Base-by-base conservation (phyloP, 2,888 invertebrate genomes). In the Tolmerus cingulatus region DNA sequence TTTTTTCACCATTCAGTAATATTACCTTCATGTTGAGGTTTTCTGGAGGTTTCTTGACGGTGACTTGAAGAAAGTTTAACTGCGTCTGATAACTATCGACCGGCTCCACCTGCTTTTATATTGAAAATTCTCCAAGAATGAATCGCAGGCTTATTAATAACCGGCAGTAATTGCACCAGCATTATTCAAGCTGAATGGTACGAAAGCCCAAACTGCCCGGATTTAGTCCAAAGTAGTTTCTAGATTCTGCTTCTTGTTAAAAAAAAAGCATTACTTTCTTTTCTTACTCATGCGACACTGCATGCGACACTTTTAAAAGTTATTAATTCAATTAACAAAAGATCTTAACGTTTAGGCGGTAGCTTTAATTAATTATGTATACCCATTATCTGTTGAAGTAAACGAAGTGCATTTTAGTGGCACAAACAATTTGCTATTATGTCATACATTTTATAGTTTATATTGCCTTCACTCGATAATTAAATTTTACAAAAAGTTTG, bases 1-100 rank as follows among this genome's bases (percentile, higher is more conserved):
- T 16, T 30, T 16, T 46, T 12, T 46, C 43, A 27, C 23, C 43
- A 23, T 12, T 78, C 27, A 37, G 23, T 7, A n/a, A 66, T 66
- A 23, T 84, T 66, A 84, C 82, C 82, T 84, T 84, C 82, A 84
- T 84, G 82, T 84, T 84, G 82, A 66, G 34, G 57, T 27, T 82
- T 82, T 66, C 57, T 40, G 37, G 40, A 66, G 66, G 46, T 79
- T 79, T 51, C 5, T 51, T 40, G 55, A 30, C 27, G n/a, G 19
- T 34, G 12, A 66, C 66, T 51, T 74, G 34, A 30, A 66, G 51
- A 51, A 76, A 43, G 51, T 55, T 14, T 37, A 78, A 57, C 12
- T 66, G 40, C 30, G 37, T 78, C 34, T 77, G 76, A 57, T 86
- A 66, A 55, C 55, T 84, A 4, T 12, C 12, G 19, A 34, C 40